A percentile compares a stretch with the other conserved stretches of the same genome.
These are phyloP conservation scores for Xenopus borealis DNA, from an alignment of 2,113 vertebrate genomes.

Conservation along the genomic window DNA sequence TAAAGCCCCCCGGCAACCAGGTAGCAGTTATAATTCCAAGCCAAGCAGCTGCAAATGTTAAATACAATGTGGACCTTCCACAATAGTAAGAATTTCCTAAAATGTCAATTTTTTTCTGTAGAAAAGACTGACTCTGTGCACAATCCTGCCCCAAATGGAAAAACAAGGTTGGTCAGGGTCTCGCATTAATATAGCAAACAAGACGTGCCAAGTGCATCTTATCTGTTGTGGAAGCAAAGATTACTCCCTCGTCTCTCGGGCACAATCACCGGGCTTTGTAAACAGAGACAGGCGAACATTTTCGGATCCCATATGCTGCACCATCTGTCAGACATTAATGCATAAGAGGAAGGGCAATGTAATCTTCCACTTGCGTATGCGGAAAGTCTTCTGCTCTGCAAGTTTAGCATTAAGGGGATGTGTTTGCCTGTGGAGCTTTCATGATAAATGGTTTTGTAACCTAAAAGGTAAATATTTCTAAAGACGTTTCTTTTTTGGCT, in stretches of 20 bases:
- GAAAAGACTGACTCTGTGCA: too few relatives aligned
- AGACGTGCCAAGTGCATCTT: not conserved
- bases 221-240: not conserved
- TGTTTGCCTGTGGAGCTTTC: not conserved
- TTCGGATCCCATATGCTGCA: conserved; percentile 5
- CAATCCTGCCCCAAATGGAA: too few relatives aligned
- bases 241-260: not conserved
- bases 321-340: conserved; percentile 1
- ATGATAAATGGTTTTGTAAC: conserved; percentile 18
- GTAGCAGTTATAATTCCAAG: too few relatives aligned
- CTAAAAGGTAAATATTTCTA: conserved; percentile 13
- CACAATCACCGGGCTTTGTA: not conserved
- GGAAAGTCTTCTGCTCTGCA: conserved; percentile 7
- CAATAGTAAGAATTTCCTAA: too few relatives aligned
- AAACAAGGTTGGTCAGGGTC: not conserved
- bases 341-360: not conserved
- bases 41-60: too few relatives aligned
- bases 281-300: not conserved
- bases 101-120: too few relatives aligned
- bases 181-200: not conserved
- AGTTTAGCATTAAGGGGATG: conserved; percentile 14
- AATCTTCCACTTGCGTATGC: not conserved
- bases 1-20: too few relatives aligned
- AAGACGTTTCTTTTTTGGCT: conserved; percentile 4
- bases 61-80: too few relatives aligned